Base-by-base conservation (phyloP, 2,113 vertebrate species). In the Mobula birostris region DNA sequence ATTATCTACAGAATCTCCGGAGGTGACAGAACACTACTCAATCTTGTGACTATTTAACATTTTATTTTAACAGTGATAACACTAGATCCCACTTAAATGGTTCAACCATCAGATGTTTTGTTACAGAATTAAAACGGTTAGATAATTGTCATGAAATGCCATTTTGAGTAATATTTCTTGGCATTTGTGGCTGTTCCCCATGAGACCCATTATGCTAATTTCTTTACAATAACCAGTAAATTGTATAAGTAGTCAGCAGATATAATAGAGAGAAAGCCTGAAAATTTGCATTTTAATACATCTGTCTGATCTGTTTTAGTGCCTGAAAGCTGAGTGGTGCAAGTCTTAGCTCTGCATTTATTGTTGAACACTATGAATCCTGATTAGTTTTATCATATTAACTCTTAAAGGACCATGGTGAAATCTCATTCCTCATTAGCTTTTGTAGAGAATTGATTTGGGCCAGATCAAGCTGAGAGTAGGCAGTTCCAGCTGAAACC, bases 281-380 rank as follows among this genome's bases (percentile, higher is more conserved):
- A 96, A 48, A 98, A 98, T 98, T 98, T 97, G 97, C 97, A 98
- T 97, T 98, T 98, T 98, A 98, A 98, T 97, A 96, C 96, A 97
- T 96, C 96, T 96, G 97, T 97, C 97, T 95, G 95, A 97, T 93
- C 91, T 93, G 91, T 93, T 93, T 93, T 74, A 93, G 91, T 74
- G 91, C 63, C 91, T 56, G 91, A 72, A 70, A 76, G 91, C 91
- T 93, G 91, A 72, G 68, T 93, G 24, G 70, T 32, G 61, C 91
- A 93, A 93, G 36, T 36, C 91, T 76, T 74, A 29, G 68, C 91
- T 74, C 91, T 74, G 21, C 68, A 56, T 11, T 74, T 66, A 93
- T 93, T 93, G 91, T 93, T 74, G 9, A 93, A 36, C 72, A 70
- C 68, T 70, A 93, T 74, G 70, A 74, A 93, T 93, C 76, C 70